Conservation (phyloP, 1,140 invertebrate genomes). For the Metaphire vulgaris region DNA sequence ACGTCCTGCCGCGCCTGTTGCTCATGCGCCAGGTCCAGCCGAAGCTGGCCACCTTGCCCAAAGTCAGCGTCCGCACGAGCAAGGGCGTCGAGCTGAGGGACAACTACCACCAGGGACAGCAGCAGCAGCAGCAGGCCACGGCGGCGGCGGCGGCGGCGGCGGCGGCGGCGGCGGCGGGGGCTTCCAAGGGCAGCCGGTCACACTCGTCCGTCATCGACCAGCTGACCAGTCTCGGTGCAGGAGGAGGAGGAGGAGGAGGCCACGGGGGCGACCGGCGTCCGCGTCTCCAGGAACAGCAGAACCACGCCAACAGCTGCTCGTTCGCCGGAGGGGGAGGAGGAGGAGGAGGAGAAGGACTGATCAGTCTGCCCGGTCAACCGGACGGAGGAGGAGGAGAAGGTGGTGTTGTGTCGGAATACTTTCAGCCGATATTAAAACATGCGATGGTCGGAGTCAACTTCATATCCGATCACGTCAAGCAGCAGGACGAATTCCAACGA, state of each 20-base stretch:
- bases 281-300: not conserved
- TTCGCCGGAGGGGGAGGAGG: not conserved
- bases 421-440: constrained; percentile 21
- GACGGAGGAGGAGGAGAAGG: not conserved
- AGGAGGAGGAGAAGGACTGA: not conserved
- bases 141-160: no score
- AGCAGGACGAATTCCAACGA: constrained; percentile 31
- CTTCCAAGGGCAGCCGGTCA: not conserved
- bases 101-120: constrained; percentile 23
- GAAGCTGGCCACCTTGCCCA: constrained; percentile 28
- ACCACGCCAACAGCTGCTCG: not conserved
- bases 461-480: constrained; percentile 32
- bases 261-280: no score
- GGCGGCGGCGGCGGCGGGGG: no score
- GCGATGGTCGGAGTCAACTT: constrained; percentile 31
- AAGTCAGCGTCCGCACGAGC: constrained; percentile 67
- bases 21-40: constrained; percentile 44
- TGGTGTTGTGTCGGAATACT: constrained; percentile 3
- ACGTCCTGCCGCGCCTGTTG: constrained; percentile 47
- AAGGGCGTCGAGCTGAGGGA: constrained; percentile 71
- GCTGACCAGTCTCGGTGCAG: not conserved
- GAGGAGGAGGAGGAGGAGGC: no score
- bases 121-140: no score
- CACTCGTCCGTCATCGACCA: not conserved
- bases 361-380: no score